phyloP scores from a whole-genome alignment of 2,888 invertebrate species.

The Trisateles emortualis region DNA sequence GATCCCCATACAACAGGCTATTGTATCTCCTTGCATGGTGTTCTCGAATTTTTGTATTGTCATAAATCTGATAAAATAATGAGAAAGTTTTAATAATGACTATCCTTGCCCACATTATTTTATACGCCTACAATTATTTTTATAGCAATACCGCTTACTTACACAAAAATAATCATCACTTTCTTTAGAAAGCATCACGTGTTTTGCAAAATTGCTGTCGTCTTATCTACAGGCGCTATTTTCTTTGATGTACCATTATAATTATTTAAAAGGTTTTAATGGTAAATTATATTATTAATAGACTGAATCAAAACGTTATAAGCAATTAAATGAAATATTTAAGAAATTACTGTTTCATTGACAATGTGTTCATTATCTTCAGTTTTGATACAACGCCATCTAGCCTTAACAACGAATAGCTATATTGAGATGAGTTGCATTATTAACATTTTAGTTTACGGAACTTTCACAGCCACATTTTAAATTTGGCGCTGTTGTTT shows the following conservation, averaged over 20 bases:
- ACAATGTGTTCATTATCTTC: no score
- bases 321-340: no score
- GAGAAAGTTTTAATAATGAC: no score
- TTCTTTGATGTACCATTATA: neutral
- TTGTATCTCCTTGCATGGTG: no score
- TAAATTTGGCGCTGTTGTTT: conserved; percentile 20
- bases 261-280: neutral
- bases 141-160: neutral
- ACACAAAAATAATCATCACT: neutral
- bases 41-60: no score
- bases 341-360: no score
- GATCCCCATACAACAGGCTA: no score
- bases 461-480: conserved; percentile 17
- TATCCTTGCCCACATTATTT: no score
- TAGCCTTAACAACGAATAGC: conserved; percentile 13
- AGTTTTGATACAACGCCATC: conserved; percentile 24
- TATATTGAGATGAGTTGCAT: neutral
- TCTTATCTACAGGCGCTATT: conserved; percentile 3
- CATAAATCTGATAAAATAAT: no score
- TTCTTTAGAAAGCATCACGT: conserved; percentile 12
- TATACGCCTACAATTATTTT: neutral
- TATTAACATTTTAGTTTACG: conserved; percentile 27
- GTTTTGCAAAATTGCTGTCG: conserved; percentile 17
- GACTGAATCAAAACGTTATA: no score
- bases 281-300: no score